phyloP scores from a whole-genome alignment of 1,140 invertebrate genomes.

The Diploscapter pachys region DNA sequence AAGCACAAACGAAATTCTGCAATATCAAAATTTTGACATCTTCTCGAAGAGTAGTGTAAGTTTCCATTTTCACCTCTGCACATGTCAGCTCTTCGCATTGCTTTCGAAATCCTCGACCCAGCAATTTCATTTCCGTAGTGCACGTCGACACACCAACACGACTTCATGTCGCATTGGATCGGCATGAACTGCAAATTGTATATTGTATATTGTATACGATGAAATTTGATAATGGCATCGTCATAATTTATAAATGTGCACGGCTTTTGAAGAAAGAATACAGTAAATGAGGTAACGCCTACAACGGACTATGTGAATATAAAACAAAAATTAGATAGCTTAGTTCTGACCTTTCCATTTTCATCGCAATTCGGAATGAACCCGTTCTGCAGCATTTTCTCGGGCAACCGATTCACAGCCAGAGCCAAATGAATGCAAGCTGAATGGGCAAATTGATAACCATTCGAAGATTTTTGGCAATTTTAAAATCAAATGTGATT shows the following conservation, averaged over 20 bases:
- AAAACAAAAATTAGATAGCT: not conserved
- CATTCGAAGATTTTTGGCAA: conserved; percentile 12
- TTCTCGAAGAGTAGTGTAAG: too few species aligned
- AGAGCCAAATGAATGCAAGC: conserved; percentile 45
- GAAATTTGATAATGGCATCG: too few species aligned
- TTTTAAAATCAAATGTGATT: conserved; percentile 11
- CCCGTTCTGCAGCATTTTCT: conserved; percentile 39
- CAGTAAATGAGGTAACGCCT: conserved; percentile 47
- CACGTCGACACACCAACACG: conserved; percentile 33
- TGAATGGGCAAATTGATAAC: conserved; percentile 17
- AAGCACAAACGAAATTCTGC: too few species aligned
- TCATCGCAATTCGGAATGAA: conserved; percentile 43
- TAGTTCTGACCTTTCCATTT: conserved; percentile 10
- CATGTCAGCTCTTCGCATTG: conserved; percentile 16
- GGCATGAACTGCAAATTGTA: conserved; percentile 39
- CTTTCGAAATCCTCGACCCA: conserved; percentile 11
- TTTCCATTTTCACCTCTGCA: conserved; percentile 2
- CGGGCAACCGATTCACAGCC: conserved; percentile 43
- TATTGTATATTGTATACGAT: not conserved
- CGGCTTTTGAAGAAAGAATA: conserved; percentile 19
- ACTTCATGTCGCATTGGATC: conserved; percentile 29
- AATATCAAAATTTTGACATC: too few species aligned
- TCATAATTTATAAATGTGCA: conserved; percentile 21
- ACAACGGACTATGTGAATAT: conserved; percentile 10
- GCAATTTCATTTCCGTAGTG: conserved; percentile 19